Conservation (phyloP, 35 echinoderm and acorn worm species). For the Heliocidaris tuberculata region DNA sequence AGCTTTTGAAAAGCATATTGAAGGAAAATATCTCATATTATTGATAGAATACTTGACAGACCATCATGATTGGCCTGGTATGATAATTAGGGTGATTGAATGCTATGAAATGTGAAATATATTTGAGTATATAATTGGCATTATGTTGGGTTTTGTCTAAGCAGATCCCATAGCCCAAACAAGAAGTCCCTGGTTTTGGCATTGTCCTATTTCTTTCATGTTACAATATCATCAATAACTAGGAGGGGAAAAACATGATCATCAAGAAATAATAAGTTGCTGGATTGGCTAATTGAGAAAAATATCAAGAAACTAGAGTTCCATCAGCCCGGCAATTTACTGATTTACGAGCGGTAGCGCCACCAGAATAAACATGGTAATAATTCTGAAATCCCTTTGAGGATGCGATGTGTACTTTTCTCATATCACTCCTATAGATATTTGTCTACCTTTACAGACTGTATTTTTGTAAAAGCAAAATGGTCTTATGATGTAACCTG, state of each 20-base stretch:
- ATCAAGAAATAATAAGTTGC: slow-evolving; percentile 24
- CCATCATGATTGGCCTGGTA: neutral
- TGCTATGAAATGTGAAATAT: neutral
- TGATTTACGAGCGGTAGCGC: slow-evolving; percentile 41
- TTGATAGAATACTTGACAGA: neutral
- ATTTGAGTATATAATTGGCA: neutral
- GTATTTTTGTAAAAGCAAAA: neutral
- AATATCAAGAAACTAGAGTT: slow-evolving; percentile 15
- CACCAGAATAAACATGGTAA: slow-evolving; percentile 43
- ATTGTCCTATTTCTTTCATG: neutral
- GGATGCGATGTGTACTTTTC: slow-evolving; percentile 39
- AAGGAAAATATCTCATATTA: neutral
- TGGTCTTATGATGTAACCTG: neutral
- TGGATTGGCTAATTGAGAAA: slow-evolving; percentile 36
- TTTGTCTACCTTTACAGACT: neutral
- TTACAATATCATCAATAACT: slow-evolving; percentile 4
- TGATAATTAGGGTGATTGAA: neutral
- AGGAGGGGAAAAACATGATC: neutral
- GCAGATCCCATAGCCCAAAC: neutral
- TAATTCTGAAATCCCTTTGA: slow-evolving; percentile 44
- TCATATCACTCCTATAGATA: neutral
- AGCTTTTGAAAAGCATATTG: neutral
- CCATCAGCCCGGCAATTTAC: slow-evolving; percentile 39
- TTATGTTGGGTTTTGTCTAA: neutral
- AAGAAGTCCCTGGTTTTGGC: neutral